These are phyloP conservation scores for Neuroscelio doddi DNA, from an alignment of 2,888 invertebrate genomes.

Conservation along the genomic window DNA sequence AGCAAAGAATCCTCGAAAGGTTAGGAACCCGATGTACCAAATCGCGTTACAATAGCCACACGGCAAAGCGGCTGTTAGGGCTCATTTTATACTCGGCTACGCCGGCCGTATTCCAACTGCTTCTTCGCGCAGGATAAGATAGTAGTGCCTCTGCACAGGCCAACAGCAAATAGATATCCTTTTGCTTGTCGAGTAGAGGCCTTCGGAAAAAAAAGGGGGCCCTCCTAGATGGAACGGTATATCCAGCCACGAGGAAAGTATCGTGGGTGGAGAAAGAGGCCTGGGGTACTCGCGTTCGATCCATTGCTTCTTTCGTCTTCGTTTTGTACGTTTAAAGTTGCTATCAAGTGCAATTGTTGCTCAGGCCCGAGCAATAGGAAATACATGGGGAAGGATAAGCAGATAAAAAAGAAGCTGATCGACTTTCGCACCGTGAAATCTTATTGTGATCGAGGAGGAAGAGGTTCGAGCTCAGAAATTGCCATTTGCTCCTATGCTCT, in stretches of 20 bases:
- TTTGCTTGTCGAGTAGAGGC: neutral
- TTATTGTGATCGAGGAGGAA: conserved; percentile 35
- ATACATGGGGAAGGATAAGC: conserved; percentile 18
- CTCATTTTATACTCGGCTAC: conserved; percentile 27
- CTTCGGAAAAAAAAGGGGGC: conserved; percentile 22
- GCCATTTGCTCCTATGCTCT: conserved; percentile 27
- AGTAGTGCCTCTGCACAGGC: neutral
- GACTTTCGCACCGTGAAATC: conserved; percentile 10
- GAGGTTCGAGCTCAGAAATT: conserved; percentile 32
- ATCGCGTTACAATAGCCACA: conserved; percentile 31
- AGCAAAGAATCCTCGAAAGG: neutral
- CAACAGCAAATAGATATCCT: conserved; percentile 31
- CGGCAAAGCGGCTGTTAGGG: conserved; percentile 24
- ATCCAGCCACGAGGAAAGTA: conserved; percentile 19
- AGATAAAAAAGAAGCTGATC: neutral
- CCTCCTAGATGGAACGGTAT: conserved; percentile 18
- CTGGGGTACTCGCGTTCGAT: too few relatives aligned
- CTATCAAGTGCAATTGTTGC: conserved; percentile 8
- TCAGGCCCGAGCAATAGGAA: too few relatives aligned
- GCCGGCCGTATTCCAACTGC: conserved; percentile 29
- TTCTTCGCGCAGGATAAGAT: conserved; percentile 25
- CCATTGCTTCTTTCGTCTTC: conserved; percentile 5
- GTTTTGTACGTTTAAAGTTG: conserved; percentile 14
- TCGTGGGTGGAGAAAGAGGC: conserved; percentile 30
- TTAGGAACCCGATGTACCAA: conserved; percentile 24